Evolutionary conservation across 2,113 vertebrate species (phyloP).

Genomic region (Ondatra zibethicus): DNA sequence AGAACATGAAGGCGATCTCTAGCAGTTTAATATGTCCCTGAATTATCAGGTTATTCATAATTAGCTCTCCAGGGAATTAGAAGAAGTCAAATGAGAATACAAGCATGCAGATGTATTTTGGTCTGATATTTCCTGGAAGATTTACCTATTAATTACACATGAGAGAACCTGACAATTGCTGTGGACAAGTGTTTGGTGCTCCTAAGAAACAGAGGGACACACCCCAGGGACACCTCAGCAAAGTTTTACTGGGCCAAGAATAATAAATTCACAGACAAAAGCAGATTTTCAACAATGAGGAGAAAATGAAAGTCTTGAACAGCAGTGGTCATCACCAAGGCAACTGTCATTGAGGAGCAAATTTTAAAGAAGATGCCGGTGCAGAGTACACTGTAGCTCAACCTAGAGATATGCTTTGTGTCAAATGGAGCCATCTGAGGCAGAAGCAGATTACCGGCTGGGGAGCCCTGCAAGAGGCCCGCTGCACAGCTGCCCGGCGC

Average conservation of each 20-base stretch:
- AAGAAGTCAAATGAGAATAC: background rate
- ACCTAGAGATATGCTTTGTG: background rate
- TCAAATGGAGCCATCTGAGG: background rate
- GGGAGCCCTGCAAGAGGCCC: background rate
- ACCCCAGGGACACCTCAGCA: background rate
- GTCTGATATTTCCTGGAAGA: background rate
- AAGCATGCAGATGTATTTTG: background rate
- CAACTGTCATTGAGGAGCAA: conserved; percentile 3
- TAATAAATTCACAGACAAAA: conserved; percentile 41
- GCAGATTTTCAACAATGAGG: background rate
- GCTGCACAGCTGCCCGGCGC: background rate
- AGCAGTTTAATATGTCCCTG: background rate
- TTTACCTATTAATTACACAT: conserved; percentile 16
- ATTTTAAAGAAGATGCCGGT: background rate
- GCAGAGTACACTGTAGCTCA: background rate
- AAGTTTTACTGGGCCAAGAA: background rate
- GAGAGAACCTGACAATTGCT: background rate
- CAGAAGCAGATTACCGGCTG: background rate
- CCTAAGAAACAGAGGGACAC: background rate
- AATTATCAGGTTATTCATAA: conserved; percentile 35
- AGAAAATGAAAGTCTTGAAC: conserved; percentile 21
- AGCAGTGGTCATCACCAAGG: conserved; percentile 47
- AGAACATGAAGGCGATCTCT: background rate
- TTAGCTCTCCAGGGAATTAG: background rate
- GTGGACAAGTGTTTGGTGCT: background rate